Base-by-base conservation (phyloP, 2,797 vertebrate species). In the Lindbergichthys nudifrons region DNA sequence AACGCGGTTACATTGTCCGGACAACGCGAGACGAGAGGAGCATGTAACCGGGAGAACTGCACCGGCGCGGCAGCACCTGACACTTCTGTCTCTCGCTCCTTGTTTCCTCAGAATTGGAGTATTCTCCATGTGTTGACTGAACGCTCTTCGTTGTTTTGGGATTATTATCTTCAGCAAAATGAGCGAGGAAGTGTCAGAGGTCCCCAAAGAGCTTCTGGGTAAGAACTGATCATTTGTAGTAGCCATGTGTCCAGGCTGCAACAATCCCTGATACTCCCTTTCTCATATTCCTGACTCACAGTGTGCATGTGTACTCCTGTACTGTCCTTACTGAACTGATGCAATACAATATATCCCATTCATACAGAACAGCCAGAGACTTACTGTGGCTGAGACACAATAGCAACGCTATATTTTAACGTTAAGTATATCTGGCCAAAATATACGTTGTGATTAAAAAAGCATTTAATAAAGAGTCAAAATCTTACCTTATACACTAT, bases 201-300 rank as follows among this genome's bases (percentile, higher is more conserved):
- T 97, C 23, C 95, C 96, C 70, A 94, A 94, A 87, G 96, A 97
- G 93, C 93, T 97, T 74, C 91, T 96, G 84, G 97, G 97, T 97
- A 93, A 96, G 96, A 81, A 16, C 36, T 67, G 36, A 51, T 36
- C 46, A 8, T 63, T 72, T 75, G 78, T 50, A 52, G 78, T 50
- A 54, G 73, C 82, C 88, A 87, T 88, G 89, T 80, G 84, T 88
- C 41, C 84, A 32, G n/a, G 15, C 73, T 53, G 65, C 62, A 76
- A 87, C 85, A 79, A 82, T 81, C 52, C 51, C 63, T 21, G 67
- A 9, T 41, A 1, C 56, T 15, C 21, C 18, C 48, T 54, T 62
- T 42, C 4, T 50, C 61, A 51, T 51, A 54, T 4, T 21, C 43
- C 48, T 39, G 5, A 14, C 54, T 26, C 41, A 10, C 41, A 15